Evolutionary conservation across 2,113 vertebrate genomes (phyloP).

Genomic region (Tupaia chinensis): DNA sequence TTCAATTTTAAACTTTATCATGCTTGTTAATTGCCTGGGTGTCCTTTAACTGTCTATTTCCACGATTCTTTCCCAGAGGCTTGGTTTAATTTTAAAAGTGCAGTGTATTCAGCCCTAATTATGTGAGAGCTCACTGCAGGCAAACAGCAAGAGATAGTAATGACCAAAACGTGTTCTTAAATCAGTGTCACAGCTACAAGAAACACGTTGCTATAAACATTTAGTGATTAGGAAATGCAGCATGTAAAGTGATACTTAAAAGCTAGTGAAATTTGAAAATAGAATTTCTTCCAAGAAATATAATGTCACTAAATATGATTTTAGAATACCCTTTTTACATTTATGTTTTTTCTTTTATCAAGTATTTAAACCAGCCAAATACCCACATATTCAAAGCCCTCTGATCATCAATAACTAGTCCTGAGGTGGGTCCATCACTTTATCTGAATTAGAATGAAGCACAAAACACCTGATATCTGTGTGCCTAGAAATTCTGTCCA

Average conservation of each 20-base stretch:
- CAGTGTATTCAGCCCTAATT: conserved; percentile 87
- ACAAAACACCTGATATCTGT: background rate
- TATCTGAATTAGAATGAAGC: conserved; percentile 13
- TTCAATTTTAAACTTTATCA: conserved; percentile 87
- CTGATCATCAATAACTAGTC: background rate
- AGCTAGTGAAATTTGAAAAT: conserved; percentile 42
- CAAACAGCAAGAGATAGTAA: conserved; percentile 84
- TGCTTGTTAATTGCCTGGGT: conserved; percentile 88
- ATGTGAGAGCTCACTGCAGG: conserved; percentile 84
- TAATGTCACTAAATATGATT: conserved; percentile 41
- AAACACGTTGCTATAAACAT: conserved; percentile 73
- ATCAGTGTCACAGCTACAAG: conserved; percentile 79
- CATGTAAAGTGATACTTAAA: conserved; percentile 49
- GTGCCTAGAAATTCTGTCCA: background rate
- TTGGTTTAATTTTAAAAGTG: conserved; percentile 89
- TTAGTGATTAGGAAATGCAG: conserved; percentile 59
- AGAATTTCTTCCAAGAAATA: conserved; percentile 53
- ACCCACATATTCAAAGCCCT: background rate
- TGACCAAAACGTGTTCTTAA: conserved; percentile 81
- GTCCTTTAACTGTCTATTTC: conserved; percentile 88
- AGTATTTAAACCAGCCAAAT: background rate
- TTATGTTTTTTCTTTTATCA: conserved; percentile 55
- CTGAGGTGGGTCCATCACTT: background rate
- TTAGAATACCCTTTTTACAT: background rate
- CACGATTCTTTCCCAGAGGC: conserved; percentile 87